Percentiles rank a stretch among this genome's conserved stretches.
phyloP scores from a whole-genome alignment of 2,797 vertebrate genomes.

The Kryptopterus vitreolus region DNA sequence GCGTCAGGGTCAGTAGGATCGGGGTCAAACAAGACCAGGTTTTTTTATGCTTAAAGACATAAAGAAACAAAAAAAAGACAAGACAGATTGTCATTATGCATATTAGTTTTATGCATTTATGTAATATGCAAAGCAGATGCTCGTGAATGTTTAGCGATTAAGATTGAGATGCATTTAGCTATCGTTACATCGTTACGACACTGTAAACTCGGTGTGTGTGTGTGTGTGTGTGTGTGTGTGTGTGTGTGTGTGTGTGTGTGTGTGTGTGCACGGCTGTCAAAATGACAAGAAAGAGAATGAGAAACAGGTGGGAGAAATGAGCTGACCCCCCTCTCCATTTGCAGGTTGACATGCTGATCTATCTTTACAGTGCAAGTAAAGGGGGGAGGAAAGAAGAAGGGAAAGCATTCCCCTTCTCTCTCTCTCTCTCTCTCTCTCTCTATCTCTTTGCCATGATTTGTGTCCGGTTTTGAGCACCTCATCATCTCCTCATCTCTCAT shows the following conservation, averaged over 20 bases:
- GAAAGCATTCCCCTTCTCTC: background rate
- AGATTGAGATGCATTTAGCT: background rate
- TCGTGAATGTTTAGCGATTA: slow-evolving; percentile 5
- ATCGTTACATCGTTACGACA: background rate
- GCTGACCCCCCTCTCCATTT: slow-evolving; percentile 40
- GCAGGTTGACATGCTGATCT: slow-evolving; percentile 50
- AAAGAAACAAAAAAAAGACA: background rate
- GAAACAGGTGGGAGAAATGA: slow-evolving; percentile 44
- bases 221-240: slow-evolving; percentile 16
- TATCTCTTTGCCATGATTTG: background rate
- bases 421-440: background rate
- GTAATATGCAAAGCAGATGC: background rate
- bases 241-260: slow-evolving; percentile 13
- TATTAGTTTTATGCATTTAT: too few species aligned
- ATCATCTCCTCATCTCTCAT: too few species aligned
- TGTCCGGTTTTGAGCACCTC: background rate
- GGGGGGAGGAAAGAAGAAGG: background rate
- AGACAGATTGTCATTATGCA: background rate
- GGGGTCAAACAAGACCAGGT: slow-evolving; percentile 65
- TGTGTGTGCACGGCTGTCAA: slow-evolving; percentile 51
- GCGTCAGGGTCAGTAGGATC: slow-evolving; percentile 53
- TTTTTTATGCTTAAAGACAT: slow-evolving; percentile 64
- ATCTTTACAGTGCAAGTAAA: slow-evolving; percentile 56
- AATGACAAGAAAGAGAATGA: slow-evolving; percentile 69
- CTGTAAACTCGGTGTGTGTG: slow-evolving; percentile 16